phyloP scores from a whole-genome alignment of 2,113 vertebrate species.

The Macaca fascicularis region DNA sequence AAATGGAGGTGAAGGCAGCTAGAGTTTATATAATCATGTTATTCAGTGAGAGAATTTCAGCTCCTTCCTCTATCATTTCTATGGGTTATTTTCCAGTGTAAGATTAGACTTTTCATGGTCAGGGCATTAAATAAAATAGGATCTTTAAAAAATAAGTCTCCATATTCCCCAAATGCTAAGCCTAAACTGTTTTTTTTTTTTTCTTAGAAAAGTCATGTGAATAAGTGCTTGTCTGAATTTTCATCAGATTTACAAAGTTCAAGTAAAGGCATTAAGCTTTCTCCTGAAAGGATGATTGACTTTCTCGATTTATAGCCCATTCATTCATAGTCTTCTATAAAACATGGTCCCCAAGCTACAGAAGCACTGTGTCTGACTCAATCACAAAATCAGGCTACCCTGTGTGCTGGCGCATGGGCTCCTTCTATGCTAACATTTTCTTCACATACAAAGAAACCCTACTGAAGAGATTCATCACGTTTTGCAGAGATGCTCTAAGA shows the following conservation, averaged over 20 bases:
- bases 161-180: not conserved
- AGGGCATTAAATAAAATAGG: not conserved
- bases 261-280: not conserved
- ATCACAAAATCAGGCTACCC: not conserved
- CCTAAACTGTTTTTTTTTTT: not conserved
- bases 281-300: not conserved
- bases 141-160: not conserved
- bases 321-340: not conserved
- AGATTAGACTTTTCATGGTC: not conserved
- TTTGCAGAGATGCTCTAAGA: not conserved
- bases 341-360: not conserved
- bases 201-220: not conserved
- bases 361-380: not conserved
- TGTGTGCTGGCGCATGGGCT: not conserved
- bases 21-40: constrained; percentile 13
- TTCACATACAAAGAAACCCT: not conserved
- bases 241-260: not conserved
- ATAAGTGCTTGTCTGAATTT: not conserved
- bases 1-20: not conserved
- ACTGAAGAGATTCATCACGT: not conserved
- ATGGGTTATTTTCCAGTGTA: constrained; percentile 21
- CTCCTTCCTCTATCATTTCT: constrained; percentile 43
- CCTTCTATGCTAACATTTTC: not conserved
- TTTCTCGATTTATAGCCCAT: not conserved
- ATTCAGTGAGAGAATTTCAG: not conserved